Evolutionary conservation across 2,797 vertebrate species (phyloP).

Genomic region (Ammospiza maritima): DNA sequence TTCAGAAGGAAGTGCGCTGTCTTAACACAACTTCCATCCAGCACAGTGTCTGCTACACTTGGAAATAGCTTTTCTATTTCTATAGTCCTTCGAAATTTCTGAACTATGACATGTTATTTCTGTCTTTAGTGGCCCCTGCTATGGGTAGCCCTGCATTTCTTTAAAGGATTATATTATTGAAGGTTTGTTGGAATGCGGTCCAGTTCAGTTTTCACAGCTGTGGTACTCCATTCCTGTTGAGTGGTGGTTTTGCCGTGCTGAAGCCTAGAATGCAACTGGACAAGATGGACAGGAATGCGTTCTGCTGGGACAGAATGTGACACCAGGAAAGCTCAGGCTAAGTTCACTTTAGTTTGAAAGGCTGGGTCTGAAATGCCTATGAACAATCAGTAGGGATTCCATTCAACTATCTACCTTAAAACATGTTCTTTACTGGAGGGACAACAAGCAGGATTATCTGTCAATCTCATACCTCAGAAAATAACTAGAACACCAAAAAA

Average conservation of each 20-base stretch:
- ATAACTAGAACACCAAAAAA: neutral
- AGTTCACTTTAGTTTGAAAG: neutral
- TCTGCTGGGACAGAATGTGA: neutral
- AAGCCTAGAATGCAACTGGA: conserved; percentile 14
- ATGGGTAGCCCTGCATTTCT: neutral
- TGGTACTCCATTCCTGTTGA: neutral
- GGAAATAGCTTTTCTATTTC: neutral
- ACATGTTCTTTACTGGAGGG: neutral
- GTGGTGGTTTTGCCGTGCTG: neutral
- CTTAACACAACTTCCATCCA: neutral
- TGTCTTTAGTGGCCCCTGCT: neutral
- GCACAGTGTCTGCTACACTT: neutral
- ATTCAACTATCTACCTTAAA: neutral
- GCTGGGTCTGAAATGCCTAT: neutral
- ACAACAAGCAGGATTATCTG: neutral
- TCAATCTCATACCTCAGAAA: neutral
- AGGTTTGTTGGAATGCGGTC: neutral
- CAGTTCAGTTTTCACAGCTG: neutral
- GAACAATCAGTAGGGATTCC: neutral
- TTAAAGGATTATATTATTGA: neutral
- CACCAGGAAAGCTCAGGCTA: neutral
- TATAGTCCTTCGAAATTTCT: neutral
- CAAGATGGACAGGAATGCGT: neutral
- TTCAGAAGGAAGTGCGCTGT: neutral
- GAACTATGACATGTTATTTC: neutral